Percentiles rank a stretch among this genome's conserved stretches.
These are phyloP conservation scores for Eumerus sabulonum DNA, from an alignment of 2,888 invertebrate species.

Conservation along the genomic window DNA sequence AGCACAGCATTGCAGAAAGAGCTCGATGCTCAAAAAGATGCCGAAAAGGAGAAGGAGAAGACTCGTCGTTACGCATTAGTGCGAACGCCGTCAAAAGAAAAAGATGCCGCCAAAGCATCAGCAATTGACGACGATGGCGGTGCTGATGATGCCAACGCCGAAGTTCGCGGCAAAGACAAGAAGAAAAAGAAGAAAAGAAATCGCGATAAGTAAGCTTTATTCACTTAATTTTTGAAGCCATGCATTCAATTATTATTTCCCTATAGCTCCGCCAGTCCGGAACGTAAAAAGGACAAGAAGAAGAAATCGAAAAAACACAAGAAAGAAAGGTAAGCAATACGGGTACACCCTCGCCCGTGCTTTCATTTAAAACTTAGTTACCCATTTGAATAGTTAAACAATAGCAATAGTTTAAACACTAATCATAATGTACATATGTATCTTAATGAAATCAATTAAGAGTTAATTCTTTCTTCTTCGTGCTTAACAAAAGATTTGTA, in stretches of 20 bases:
- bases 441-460: constrained; percentile 52
- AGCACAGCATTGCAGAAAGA: constrained; percentile 79
- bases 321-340: constrained; percentile 84
- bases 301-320: constrained; percentile 89
- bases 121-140: not conserved
- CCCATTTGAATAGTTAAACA: constrained; percentile 13
- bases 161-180: constrained; percentile 78
- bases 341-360: not conserved
- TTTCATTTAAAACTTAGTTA: constrained; percentile 2
- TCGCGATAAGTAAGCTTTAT: constrained; percentile 82
- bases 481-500: constrained; percentile 70
- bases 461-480: constrained; percentile 70
- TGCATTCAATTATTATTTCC: not conserved
- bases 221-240: not conserved
- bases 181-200: constrained; percentile 87
- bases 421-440: constrained; percentile 21
- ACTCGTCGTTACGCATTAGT: constrained; percentile 85
- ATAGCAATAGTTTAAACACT: constrained; percentile 35
- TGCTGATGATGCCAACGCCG: constrained; percentile 76
- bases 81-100: constrained; percentile 86
- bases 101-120: constrained; percentile 69
- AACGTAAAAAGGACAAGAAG: constrained; percentile 87
- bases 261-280: constrained; percentile 84
- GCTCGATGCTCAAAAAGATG: constrained; percentile 79
- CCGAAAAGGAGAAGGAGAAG: constrained; percentile 76